Evolutionary conservation across 2,888 invertebrate species (phyloP), one percentile per base, ranked within the genome.

Genomic region (Brachynemurus nebulosus): DNA sequence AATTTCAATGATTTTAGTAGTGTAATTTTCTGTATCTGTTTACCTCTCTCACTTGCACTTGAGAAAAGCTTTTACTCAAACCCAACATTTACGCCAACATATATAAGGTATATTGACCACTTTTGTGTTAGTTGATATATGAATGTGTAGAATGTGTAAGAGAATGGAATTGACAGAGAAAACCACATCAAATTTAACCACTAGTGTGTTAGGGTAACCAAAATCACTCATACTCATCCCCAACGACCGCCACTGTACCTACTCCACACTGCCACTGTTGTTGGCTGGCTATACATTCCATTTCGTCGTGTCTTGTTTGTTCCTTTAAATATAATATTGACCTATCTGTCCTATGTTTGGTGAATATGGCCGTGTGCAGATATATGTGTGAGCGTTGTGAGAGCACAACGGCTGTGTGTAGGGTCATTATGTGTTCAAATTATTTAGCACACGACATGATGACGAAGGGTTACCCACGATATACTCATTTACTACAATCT

Each of bases 11-110:
- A n/a, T n/a, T n/a, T n/a, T n/a, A n/a, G n/a, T n/a, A n/a, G n/a
- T n/a, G n/a, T n/a, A n/a, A n/a, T n/a, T n/a, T n/a, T n/a, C n/a
- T n/a, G n/a, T n/a, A n/a, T n/a, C n/a, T n/a, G n/a, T n/a, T n/a
- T n/a, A n/a, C n/a, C n/a, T n/a, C n/a, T n/a, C n/a, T n/a, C n/a
- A n/a, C n/a, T 30, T 30, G n/a, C 30, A 30, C 30, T 30, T 30
- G 30, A 30, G 30, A 30, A 30, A 30, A 30, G 30, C 30, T 30
- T 30, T 30, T 30, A 30, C 30, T 14, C 30, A 30, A 30, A 30
- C 30, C 11, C 7, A 12, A 11, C 4, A 4, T n/a, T 2, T 14
- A 2, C n/a, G 14, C 30, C 30, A 30, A 30, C 30, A 30, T 30
- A 30, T 14, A 30, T 30, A 30, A 30, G 14, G 14, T 30, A 30